phyloP scores from a whole-genome alignment of 2,888 invertebrate species.

The Diaperis boleti region DNA sequence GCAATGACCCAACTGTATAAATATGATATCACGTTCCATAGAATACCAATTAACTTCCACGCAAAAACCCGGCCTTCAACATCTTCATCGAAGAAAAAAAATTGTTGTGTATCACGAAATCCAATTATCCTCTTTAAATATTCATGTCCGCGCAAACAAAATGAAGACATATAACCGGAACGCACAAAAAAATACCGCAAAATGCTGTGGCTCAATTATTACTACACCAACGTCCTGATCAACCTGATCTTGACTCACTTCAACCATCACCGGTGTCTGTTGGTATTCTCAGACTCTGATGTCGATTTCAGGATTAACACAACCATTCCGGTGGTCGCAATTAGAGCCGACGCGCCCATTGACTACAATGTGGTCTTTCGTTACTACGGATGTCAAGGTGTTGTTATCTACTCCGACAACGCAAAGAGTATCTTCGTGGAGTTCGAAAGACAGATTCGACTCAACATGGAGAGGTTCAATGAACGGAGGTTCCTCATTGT shows the following conservation, averaged over 20 bases:
- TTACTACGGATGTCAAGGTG: constrained; percentile 34
- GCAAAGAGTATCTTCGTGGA: constrained; percentile 8
- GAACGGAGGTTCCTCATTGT: constrained; percentile 28
- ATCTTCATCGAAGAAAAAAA: constrained; percentile 16
- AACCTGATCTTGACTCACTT: constrained; percentile 37
- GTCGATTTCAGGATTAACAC: constrained; percentile 7
- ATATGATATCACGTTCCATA: no score
- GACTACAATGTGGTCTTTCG: constrained; percentile 25
- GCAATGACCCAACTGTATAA: no score
- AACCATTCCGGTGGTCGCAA: constrained; percentile 33
- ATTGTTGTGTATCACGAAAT: constrained; percentile 23
- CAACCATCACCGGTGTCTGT: constrained; percentile 31
- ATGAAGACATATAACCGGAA: neutral
- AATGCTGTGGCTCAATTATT: constrained; percentile 35
- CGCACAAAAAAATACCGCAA: neutral
- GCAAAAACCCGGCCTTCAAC: neutral
- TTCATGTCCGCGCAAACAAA: constrained; percentile 4
- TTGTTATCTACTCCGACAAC: constrained; percentile 19
- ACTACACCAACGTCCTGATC: constrained; percentile 26
- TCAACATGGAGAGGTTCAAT: constrained; percentile 32
- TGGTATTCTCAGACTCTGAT: constrained; percentile 39
- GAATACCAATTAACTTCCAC: no score
- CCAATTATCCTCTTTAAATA: constrained; percentile 5
- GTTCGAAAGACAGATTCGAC: constrained; percentile 24
- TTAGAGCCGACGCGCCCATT: constrained; percentile 17